Conservation (phyloP, 2,113 vertebrate species). For the Poicephalus meyeri region DNA sequence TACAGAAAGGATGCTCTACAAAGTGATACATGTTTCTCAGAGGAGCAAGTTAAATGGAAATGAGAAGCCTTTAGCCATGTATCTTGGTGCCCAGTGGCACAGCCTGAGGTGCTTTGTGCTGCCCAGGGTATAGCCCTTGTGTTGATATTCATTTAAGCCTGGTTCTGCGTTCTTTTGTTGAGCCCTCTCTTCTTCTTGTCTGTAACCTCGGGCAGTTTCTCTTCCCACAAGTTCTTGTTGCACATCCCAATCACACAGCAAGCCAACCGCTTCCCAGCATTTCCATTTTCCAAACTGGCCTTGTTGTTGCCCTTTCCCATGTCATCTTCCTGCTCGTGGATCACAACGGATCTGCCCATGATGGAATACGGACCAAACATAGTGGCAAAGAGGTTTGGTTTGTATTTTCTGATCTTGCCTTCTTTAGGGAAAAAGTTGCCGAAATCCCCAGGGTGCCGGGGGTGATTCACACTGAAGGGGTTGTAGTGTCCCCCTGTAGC, state of each 20-base stretch:
- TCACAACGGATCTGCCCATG: slow-evolving; percentile 86
- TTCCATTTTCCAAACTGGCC: slow-evolving; percentile 87
- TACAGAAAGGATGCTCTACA: background rate
- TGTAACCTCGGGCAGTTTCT: background rate
- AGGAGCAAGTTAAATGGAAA: background rate
- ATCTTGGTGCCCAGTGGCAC: background rate
- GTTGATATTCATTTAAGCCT: background rate
- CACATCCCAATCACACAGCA: slow-evolving; percentile 88
- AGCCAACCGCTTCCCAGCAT: slow-evolving; percentile 88
- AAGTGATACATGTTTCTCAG: background rate
- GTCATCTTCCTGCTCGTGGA: slow-evolving; percentile 89
- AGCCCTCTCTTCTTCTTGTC: slow-evolving; percentile 60
- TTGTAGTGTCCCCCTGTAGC: slow-evolving; percentile 89
- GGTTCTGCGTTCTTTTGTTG: background rate
- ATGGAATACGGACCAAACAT: slow-evolving; percentile 79
- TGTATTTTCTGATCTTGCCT: slow-evolving; percentile 74
- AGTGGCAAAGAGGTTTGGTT: slow-evolving; percentile 67
- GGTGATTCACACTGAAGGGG: slow-evolving; percentile 79
- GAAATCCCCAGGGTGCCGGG: slow-evolving; percentile 91
- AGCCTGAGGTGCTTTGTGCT: background rate
- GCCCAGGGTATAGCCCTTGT: background rate
- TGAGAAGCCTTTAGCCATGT: background rate
- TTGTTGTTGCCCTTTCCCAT: slow-evolving; percentile 83
- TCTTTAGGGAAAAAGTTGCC: slow-evolving; percentile 84
- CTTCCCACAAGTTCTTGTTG: slow-evolving; percentile 72